These are phyloP conservation scores for Probosciger aterrimus DNA, from an alignment of 2,113 vertebrate genomes.

Conservation along the genomic window DNA sequence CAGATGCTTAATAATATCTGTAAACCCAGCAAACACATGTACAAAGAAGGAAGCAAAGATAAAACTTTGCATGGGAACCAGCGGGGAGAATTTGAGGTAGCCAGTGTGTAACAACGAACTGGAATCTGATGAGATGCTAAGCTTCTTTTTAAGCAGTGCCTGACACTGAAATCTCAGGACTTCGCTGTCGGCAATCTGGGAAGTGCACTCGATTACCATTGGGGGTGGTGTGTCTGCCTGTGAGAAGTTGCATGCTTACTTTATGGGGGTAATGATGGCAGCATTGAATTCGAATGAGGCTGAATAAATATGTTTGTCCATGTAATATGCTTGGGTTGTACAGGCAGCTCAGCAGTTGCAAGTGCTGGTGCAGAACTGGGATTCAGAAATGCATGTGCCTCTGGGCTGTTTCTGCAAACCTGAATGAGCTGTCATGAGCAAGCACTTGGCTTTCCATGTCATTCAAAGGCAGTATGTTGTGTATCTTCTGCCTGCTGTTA, in stretches of 20 bases:
- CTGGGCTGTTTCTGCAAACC: background rate
- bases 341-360: background rate
- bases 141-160: background rate
- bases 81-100: background rate
- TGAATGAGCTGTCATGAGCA: background rate
- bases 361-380: background rate
- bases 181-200: background rate
- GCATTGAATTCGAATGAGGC: background rate
- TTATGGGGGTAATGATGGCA: background rate
- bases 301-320: background rate
- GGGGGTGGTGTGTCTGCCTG: background rate
- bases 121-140: background rate
- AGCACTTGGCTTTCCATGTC: background rate
- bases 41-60: background rate
- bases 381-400: background rate
- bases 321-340: background rate
- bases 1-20: conserved; percentile 37
- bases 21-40: background rate
- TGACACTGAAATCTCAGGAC: background rate
- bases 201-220: background rate
- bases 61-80: background rate
- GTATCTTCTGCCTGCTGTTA: background rate
- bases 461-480: background rate
- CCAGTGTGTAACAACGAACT: background rate
- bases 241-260: background rate